Evolutionary conservation across 2,113 vertebrate species (phyloP), one percentile per base, ranked within the genome.

Genomic region (Silurus asotus): DNA sequence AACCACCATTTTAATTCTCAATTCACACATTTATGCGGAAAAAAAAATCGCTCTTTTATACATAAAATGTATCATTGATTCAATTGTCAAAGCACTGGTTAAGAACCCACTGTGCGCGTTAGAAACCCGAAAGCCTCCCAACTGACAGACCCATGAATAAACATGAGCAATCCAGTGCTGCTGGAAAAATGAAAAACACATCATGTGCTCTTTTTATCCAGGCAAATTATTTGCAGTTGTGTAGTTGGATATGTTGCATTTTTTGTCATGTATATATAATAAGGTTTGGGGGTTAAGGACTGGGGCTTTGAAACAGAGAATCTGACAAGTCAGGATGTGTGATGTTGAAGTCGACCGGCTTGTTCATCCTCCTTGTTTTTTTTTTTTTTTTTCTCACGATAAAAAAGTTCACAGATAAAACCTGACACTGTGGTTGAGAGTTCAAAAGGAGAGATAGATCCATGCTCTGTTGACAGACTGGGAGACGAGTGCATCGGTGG

Each of bases 381-480:
- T 37, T 37, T 37, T 37, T 37, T 37, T 37, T 37, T 37, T 93
- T 90, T 87, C 88, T 80, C 81, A 83, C 90, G 37, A 37, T 88
- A 79, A 79, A 91, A 89, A 93, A 94, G 91, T 93, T 91, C 88
- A 87, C 91, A 89, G 93, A 94, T 95, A 87, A 93, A 91, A 89
- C 91, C 90, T 90, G 91, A 93, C 90, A 90, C 92, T 88, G 91
- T 92, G 84, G 8, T 91, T 81, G 84, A 86, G 89, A 75, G 90
- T 93, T 94, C 91, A 95, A 93, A 91, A 87, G 88, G 81, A 90
- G 86, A 93, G 94, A 93, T 86, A 93, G 91, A 91, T 91, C 92
- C 93, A 84, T 79, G 88, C 94, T 93, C 91, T 92, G 90, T 91
- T 93, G 94, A 94, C 93, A 91, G 91, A 91, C 91, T 92, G 88